Evolutionary conservation across 2,113 vertebrate genomes (phyloP).

Genomic region (Hypocryptadius cinnamomeus): DNA sequence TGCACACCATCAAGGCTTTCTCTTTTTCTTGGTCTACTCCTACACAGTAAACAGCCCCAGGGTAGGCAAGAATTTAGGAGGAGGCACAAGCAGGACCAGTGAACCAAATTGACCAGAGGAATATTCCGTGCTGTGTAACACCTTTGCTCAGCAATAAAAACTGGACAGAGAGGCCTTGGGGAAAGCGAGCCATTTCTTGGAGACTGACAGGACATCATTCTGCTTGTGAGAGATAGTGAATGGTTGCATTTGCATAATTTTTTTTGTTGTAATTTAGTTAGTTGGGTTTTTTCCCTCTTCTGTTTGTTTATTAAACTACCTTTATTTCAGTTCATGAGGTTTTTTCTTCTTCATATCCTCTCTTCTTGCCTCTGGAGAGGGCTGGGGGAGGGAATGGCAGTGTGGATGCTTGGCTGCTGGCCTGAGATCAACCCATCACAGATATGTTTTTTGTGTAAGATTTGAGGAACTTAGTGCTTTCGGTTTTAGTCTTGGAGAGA

Average conservation of each 20-base stretch:
- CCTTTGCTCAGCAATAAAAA: neutral
- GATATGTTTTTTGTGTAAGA: neutral
- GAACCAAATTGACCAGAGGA: neutral
- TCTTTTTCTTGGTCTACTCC: neutral
- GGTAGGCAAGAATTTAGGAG: neutral
- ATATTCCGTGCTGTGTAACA: neutral
- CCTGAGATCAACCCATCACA: neutral
- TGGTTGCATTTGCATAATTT: neutral
- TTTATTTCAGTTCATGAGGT: neutral
- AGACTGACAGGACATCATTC: neutral
- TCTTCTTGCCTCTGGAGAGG: neutral
- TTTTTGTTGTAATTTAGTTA: neutral
- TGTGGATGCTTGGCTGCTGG: neutral
- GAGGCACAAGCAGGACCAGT: fast-evolving
- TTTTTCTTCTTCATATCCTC: neutral
- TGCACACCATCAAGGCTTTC: neutral
- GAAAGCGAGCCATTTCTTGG: neutral
- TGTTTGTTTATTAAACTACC: neutral
- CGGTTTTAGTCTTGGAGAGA: neutral
- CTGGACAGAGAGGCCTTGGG: neutral
- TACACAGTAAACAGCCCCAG: neutral
- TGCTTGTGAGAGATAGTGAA: neutral
- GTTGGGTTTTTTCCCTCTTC: neutral
- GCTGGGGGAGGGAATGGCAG: neutral
- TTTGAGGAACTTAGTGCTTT: neutral